Evolutionary conservation across 2,888 invertebrate species (phyloP), one percentile per base, ranked within the genome.

Genomic region (Eupithecia dodoneata): DNA sequence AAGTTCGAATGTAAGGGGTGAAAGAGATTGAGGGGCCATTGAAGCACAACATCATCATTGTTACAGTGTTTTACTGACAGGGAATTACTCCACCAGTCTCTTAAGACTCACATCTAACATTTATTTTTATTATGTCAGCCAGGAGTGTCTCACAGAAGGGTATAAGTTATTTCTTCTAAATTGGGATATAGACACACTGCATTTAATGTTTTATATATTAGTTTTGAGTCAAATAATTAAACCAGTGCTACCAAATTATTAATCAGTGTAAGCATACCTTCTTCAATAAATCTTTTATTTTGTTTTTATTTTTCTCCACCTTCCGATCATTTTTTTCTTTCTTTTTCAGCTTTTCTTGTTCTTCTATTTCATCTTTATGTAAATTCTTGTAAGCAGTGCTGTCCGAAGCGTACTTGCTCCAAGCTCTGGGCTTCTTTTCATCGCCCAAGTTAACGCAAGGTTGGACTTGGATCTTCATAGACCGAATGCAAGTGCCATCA

Each of bases 371-470:
- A 87, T 88, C 87, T 82, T 93, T 90, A 84, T 95, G 93, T 44
- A 94, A 85, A 81, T 96, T 96, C 84, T 96, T 96, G 85, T 96
- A 96, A 6, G 96, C 96, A 77, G 96, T 96, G 88, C 97, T 98
- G 78, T 98, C 98, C 59, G 96, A 90, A 0, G 98, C 96, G 94
- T 99, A 97, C 94, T 98, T 99, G 90, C 99, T 99, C 99, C 99
- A 99, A 0, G 99, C 96, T 91, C 98, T 96, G 2, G 98, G 98
- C 90, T 99, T 99, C 73, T 95, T 95, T 66, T 96, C 91, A 83
- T 94, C 96, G 84, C 97, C 97, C 84, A 98, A 92, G 73, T 96
- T 93, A 3, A 96, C 96, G 89, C 97, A 98, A 3, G 94, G 89
- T 89, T 98, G 97, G 0, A 99, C 98, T 83, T 96, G 95, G 79